Percentiles rank a stretch among this genome's conserved stretches.
Conservation (phyloP, 1,140 invertebrate genomes). For the Pogonomyrmex barbatus region DNA sequence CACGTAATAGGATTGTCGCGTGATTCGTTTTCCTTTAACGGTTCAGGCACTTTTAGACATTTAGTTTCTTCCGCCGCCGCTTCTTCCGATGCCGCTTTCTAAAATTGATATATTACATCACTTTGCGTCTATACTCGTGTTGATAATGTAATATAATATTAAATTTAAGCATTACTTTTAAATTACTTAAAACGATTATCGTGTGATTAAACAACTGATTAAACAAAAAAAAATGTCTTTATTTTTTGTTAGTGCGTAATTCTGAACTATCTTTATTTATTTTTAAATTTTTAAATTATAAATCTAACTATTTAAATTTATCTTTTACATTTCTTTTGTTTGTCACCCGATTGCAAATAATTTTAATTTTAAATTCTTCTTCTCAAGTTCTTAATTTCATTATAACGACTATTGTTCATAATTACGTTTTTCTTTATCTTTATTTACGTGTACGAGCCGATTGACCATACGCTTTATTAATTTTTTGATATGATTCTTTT, state of each 20-base stretch:
- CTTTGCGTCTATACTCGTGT: background rate
- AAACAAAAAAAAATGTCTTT: background rate
- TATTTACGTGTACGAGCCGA: background rate
- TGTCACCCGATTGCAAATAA: no score
- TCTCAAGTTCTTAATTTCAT: background rate
- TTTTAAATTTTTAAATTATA: background rate
- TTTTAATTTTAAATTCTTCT: background rate
- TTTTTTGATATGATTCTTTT: background rate
- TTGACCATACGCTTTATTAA: background rate
- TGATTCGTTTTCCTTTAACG: constrained; percentile 54
- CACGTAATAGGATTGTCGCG: background rate
- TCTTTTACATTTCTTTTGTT: constrained; percentile 3
- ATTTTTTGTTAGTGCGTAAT: background rate
- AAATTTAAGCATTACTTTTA: background rate
- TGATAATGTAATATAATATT: background rate
- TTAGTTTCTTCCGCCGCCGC: constrained; percentile 10
- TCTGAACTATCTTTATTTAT: no score
- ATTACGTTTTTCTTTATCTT: constrained; percentile 11
- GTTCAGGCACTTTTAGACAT: constrained; percentile 5
- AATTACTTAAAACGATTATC: background rate
- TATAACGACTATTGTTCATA: background rate
- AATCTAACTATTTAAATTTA: background rate
- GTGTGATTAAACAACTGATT: background rate
- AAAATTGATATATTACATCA: background rate
- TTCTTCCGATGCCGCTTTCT: constrained; percentile 32